Base-by-base conservation (phyloP, 2,888 invertebrate species). In the Parelbella ahira region DNA sequence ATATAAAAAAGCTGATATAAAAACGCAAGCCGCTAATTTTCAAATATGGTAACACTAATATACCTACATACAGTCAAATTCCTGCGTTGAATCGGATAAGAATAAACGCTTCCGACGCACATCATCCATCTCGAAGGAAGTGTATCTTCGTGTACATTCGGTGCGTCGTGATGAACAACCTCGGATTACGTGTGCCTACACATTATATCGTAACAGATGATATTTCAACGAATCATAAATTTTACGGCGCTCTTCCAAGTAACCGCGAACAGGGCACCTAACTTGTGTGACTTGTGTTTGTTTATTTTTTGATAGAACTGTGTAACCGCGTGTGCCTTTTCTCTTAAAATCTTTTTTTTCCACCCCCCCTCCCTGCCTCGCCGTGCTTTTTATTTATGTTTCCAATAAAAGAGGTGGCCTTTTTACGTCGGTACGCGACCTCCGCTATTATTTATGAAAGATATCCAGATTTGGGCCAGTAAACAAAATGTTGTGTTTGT, bases 271-370 rank as follows among this genome's bases (percentile, higher is more conserved):
- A 64, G 59, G 65, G 68, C 65, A 60, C 66, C 76, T 84, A 79
- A 86, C 83, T 86, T 81, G 76, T n/a, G n/a, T 83, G 76, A 68
- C 71, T 71, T 76, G 58, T 81, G 80, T 81, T 66, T 79, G 74
- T 82, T 82, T 87, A 71, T 81, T 84, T 83, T 86, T 71, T 80
- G 86, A 87, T 87, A 87, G 83, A 77, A 65, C 80, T 76, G 74
- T 73, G 82, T 81, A 81, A 78, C 76, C 63, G 75, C 67, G 74
- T 73, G 75, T 69, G 72, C 70, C 68, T 76, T 78, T 80, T 76
- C 76, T 76, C 66, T 75, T 68, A 66, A 70, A 68, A 64, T 53
- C 55, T 56, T 68, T 67, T 60, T 77, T 75, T 68, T 61, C 59
- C n/a, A n/a, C n/a, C n/a, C n/a, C n/a, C n/a, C n/a, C n/a, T n/a